Evolutionary conservation across 2,113 vertebrate species (phyloP).

Genomic region (Raphicerus campestris): DNA sequence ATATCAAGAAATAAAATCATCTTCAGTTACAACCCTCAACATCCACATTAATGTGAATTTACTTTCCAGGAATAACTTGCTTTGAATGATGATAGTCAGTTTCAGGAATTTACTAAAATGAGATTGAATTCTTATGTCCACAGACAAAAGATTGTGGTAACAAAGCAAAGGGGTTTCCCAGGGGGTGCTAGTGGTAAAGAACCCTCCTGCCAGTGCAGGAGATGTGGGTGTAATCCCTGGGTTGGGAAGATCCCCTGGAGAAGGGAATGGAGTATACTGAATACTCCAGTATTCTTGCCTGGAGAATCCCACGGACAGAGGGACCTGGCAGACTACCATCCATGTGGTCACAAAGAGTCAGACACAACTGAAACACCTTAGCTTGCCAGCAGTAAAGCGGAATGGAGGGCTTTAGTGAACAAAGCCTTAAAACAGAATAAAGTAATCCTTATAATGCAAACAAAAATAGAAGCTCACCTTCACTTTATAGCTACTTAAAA

Average conservation of each 20-base stretch:
- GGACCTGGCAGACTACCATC: background rate
- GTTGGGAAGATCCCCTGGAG: background rate
- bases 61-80: background rate
- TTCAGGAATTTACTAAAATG: background rate
- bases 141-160: background rate
- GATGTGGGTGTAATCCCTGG: background rate
- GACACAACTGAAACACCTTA: background rate
- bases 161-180: background rate
- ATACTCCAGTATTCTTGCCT: background rate
- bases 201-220: background rate
- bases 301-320: background rate
- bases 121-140: background rate
- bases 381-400: background rate
- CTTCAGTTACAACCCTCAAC: background rate
- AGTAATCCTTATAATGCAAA: background rate
- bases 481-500: background rate
- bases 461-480: background rate
- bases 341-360: background rate
- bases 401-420: background rate
- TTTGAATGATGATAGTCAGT: background rate
- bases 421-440: background rate
- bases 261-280: background rate
- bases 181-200: background rate
- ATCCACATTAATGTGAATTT: background rate
- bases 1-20: background rate